Conservation (phyloP, 2,113 vertebrate genomes). For the Myrmecophaga tridactyla region DNA sequence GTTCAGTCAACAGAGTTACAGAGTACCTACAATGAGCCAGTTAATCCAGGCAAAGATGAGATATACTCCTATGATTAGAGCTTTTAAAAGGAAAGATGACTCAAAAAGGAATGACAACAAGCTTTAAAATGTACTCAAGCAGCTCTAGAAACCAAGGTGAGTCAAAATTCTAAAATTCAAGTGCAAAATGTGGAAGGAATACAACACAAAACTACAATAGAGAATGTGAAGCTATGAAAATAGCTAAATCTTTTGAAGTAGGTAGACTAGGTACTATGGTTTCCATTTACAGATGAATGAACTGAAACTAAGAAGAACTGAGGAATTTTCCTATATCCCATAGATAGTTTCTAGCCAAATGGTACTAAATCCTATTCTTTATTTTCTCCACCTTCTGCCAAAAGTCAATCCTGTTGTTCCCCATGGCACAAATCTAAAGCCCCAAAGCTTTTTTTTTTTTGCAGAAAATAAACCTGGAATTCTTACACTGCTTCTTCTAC, state of each 20-base stretch:
- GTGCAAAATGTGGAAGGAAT: not conserved
- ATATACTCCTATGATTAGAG: not conserved
- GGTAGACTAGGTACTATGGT: not conserved
- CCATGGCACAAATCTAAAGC: not conserved
- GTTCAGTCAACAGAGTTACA: slow-evolving; percentile 11
- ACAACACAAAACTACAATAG: not conserved
- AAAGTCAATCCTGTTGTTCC: not conserved
- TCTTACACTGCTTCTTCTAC: not conserved
- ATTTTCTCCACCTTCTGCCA: not conserved
- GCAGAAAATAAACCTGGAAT: not conserved
- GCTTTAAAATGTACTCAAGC: slow-evolving; percentile 1
- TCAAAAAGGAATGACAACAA: not conserved
- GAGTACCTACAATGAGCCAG: not conserved
- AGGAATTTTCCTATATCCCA: not conserved
- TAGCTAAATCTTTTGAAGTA: not conserved
- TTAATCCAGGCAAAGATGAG: not conserved
- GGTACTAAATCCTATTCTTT: not conserved
- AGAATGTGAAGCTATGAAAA: not conserved
- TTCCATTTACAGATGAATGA: not conserved
- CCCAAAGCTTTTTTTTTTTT: not conserved
- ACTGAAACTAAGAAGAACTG: not conserved
- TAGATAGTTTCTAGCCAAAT: not conserved
- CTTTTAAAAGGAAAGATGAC: slow-evolving; percentile 6
- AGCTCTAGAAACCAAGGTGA: not conserved
- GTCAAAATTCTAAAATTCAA: not conserved